phyloP scores from a whole-genome alignment of 2,888 invertebrate species.

The Muschampia plurimacula region DNA sequence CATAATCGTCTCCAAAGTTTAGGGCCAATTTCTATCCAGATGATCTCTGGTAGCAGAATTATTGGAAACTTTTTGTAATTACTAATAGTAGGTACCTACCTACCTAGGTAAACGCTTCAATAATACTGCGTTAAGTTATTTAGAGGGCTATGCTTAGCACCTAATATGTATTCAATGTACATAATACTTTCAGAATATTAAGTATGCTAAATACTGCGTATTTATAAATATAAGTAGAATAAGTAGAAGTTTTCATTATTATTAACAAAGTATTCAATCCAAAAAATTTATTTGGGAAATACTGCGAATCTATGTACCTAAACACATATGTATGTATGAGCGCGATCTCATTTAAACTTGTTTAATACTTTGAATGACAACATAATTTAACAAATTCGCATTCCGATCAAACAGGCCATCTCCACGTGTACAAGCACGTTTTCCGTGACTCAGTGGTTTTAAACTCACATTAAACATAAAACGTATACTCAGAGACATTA shows the following conservation, averaged over 20 bases:
- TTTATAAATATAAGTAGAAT: no score
- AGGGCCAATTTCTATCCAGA: slow-evolving; percentile 18
- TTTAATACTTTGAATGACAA: background rate
- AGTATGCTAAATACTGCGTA: no score
- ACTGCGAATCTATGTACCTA: no score
- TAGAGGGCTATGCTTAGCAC: no score
- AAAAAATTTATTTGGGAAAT: no score
- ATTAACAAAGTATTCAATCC: no score
- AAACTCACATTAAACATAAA: slow-evolving; percentile 25
- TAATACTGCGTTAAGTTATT: no score
- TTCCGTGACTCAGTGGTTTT: slow-evolving; percentile 28
- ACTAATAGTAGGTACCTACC: no score
- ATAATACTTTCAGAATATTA: no score
- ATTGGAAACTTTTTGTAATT: background rate
- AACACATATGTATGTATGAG: background rate
- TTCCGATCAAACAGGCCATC: slow-evolving; percentile 18
- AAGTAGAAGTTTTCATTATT: no score
- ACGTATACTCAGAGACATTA: slow-evolving; percentile 46
- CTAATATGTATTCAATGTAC: no score
- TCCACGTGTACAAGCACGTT: slow-evolving; percentile 23
- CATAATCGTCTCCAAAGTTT: slow-evolving; percentile 21
- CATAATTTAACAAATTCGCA: slow-evolving; percentile 21
- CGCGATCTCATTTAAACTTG: background rate
- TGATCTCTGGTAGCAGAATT: background rate
- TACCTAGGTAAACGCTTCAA: no score